Evolutionary conservation across 2,113 vertebrate genomes (phyloP).

Genomic region (Sylvia atricapilla): DNA sequence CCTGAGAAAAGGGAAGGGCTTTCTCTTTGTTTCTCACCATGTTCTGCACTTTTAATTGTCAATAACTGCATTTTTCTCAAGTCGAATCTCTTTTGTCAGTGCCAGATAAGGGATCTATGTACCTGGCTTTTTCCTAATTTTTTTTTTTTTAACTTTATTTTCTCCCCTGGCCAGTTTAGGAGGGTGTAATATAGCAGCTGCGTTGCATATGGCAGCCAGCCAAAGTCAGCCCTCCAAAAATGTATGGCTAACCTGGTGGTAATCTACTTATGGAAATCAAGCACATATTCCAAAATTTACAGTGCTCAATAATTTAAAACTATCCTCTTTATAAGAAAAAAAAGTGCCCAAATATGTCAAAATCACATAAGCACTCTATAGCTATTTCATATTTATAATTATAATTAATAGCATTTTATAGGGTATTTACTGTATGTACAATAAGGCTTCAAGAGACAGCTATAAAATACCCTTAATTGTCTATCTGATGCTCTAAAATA

Average conservation of each 20-base stretch:
- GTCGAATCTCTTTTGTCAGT: rapidly evolving
- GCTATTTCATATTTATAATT: neutral
- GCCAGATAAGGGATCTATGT: neutral
- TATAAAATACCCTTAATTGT: neutral
- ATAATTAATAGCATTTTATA: neutral
- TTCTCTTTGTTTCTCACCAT: neutral
- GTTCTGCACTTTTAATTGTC: neutral
- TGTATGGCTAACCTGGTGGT: neutral
- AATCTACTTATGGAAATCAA: neutral
- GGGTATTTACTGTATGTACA: neutral
- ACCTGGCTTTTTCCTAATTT: rapidly evolving
- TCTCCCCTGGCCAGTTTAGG: neutral
- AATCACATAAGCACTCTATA: neutral
- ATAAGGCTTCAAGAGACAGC: neutral
- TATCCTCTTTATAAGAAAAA: neutral
- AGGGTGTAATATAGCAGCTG: neutral
- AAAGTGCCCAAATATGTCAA: neutral
- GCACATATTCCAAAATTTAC: neutral
- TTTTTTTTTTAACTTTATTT: neutral
- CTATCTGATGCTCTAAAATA: neutral
- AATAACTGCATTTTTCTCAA: neutral
- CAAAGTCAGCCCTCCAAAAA: neutral
- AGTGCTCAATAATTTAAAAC: neutral
- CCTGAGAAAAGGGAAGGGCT: neutral
- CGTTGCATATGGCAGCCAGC: rapidly evolving